Base-by-base conservation (phyloP, 2,113 vertebrate genomes). In the Alaudala cheleensis region DNA sequence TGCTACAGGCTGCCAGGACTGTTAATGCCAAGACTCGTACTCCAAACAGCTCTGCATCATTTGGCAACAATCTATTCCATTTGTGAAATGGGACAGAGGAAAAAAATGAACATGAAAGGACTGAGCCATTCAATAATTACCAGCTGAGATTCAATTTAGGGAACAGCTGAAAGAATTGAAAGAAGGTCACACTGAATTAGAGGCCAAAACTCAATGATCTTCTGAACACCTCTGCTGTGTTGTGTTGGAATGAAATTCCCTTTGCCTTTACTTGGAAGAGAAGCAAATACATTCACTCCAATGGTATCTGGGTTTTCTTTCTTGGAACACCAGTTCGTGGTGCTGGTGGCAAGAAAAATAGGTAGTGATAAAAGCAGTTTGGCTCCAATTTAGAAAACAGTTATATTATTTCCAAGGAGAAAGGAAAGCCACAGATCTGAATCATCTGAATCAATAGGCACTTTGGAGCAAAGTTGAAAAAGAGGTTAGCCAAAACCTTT, bases 401-500 rank as follows among this genome's bases (percentile, higher is more conserved):
- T 82, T 95, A n/a, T 19, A 8, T 10, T 54, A 31, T 85, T 94
- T 95, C 87, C 74, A 88, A 92, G 78, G 50, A 95, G 87, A 96
- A 83, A 47, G 60, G 56, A 86, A 93, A 81, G 44, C 71, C 67
- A 73, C 54, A 70, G 62, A 65, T 82, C 71, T 83, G 70, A 91
- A 85, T 90, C 51, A 44, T 77, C 45, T 70, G 80, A 91, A 90
- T 91, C 73, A 94, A 94, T 2, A 58, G 50, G 39, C 34, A 58
- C 56, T 93, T 94, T 87, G 87, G 54, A 92, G 65, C 33, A 25
- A 73, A 89, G 87, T 86, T 96, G 88, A 86, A 73, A 73, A 78
- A 73, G 28, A 88, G 87, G 87, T 96, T 90, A 94, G 87, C 91
- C 92, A 93, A 95, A 72, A 77, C 34, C 3, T 93, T 82, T 86